Conservation (phyloP, 2,797 vertebrate genomes). For the Varecia variegata region DNA sequence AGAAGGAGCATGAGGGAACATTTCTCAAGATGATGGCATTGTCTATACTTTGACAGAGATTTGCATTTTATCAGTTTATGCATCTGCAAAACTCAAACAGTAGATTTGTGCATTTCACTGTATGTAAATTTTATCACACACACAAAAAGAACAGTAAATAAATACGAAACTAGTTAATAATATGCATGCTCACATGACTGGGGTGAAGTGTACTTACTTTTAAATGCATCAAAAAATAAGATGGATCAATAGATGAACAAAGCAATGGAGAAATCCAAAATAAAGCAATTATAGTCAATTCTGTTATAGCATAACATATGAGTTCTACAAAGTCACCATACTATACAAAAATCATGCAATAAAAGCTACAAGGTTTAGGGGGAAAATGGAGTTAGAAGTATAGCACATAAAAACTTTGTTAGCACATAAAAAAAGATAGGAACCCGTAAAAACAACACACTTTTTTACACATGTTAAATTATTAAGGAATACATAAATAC, state of each 20-base stretch:
- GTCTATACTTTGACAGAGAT: neutral
- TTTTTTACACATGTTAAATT: neutral
- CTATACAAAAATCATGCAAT: neutral
- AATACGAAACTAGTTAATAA: neutral
- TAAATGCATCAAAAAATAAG: neutral
- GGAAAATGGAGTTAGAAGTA: neutral
- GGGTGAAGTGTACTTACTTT: neutral
- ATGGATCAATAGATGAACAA: neutral
- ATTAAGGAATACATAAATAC: neutral
- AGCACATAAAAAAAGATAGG: neutral
- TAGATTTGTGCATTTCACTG: neutral
- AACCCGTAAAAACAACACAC: neutral
- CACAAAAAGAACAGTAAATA: neutral
- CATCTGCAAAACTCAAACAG: neutral
- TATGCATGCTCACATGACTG: neutral
- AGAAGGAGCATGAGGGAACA: neutral
- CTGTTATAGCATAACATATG: neutral
- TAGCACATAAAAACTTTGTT: neutral
- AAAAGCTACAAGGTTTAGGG: neutral
- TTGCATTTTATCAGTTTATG: neutral
- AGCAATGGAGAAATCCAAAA: neutral
- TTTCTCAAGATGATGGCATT: neutral
- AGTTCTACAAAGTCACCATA: neutral
- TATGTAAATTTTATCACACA: neutral
- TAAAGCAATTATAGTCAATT: neutral